Percentiles rank a stretch among this genome's conserved stretches.
phyloP scores from a whole-genome alignment of 2,888 invertebrate genomes.

The Blastobasis lacticolella region DNA sequence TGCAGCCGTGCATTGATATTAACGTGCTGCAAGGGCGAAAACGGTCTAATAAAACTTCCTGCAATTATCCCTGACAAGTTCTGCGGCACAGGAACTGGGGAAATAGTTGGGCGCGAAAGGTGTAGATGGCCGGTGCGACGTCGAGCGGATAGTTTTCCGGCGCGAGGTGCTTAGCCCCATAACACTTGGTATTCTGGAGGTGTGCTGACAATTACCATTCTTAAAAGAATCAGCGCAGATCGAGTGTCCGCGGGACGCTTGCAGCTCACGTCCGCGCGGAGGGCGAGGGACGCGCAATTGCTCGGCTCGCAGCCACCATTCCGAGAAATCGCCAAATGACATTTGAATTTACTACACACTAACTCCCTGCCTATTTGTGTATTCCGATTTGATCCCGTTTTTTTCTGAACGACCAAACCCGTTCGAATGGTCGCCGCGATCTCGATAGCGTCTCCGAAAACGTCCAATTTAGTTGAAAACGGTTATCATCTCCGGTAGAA shows the following conservation, averaged over 20 bases:
- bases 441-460: background rate
- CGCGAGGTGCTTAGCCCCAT: background rate
- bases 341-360: background rate
- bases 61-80: conserved; percentile 1
- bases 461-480: conserved; percentile 33
- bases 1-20: background rate
- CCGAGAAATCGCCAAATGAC: background rate
- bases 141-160: background rate
- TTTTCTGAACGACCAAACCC: no score
- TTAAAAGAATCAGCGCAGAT: conserved; percentile 26
- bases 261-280: conserved; percentile 36
- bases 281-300: conserved; percentile 41
- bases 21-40: background rate
- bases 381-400: no score
- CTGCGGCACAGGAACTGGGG: no score
- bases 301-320: conserved; percentile 7
- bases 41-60: conserved; percentile 5
- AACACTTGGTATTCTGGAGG: conserved; percentile 25
- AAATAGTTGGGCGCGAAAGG: no score
- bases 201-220: conserved; percentile 38
- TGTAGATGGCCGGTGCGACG: no score
- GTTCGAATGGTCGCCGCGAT: no score
- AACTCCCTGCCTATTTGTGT: background rate
- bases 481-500: conserved; percentile 31
- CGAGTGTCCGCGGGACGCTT: conserved; percentile 18